A percentile compares a stretch with the other conserved stretches of the same genome.
These are phyloP conservation scores for Anolis sagrei DNA, from an alignment of 2,113 vertebrate species.

Conservation along the genomic window DNA sequence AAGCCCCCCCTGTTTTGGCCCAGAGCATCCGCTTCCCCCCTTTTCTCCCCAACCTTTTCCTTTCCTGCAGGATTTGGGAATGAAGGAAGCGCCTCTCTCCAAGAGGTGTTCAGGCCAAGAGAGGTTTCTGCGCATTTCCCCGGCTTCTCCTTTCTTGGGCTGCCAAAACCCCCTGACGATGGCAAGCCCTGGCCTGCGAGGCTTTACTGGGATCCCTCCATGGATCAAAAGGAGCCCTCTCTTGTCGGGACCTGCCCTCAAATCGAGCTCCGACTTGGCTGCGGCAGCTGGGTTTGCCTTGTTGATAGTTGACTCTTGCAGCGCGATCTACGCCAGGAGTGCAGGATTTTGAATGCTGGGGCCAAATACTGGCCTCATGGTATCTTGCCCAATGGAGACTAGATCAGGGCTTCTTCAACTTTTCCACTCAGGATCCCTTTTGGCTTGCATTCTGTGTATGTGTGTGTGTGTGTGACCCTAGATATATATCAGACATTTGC, in stretches of 20 bases:
- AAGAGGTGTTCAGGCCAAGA: background rate
- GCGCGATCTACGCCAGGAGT: background rate
- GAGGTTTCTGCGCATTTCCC: background rate
- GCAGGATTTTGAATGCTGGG: too few species aligned
- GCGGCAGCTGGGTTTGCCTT: slow-evolving; percentile 7
- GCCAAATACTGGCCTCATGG: too few species aligned
- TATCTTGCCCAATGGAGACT: too few species aligned
- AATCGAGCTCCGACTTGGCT: slow-evolving; percentile 29
- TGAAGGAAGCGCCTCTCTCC: background rate
- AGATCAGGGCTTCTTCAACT: too few species aligned
- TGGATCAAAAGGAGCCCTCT: slow-evolving; percentile 47
- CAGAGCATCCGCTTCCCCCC: slow-evolving; percentile 46
- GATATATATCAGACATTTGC: too few species aligned
- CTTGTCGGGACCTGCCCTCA: slow-evolving; percentile 60
- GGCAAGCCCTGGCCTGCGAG: slow-evolving; percentile 40
- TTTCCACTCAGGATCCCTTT: too few species aligned
- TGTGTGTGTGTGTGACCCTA: too few species aligned
- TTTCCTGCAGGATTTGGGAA: slow-evolving; percentile 38
- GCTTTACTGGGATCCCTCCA: slow-evolving; percentile 41
- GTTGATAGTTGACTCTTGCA: slow-evolving; percentile 1
- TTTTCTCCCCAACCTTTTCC: slow-evolving; percentile 44
- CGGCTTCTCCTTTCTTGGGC: background rate
- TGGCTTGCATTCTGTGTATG: too few species aligned
- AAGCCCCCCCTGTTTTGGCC: too few species aligned
- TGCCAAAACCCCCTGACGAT: slow-evolving; percentile 33